Percentiles rank a stretch among this genome's conserved stretches.
These are phyloP conservation scores for human (Homo sapiens) DNA, from an alignment of 2,113 vertebrate species.

Conservation along the genomic window DNA sequence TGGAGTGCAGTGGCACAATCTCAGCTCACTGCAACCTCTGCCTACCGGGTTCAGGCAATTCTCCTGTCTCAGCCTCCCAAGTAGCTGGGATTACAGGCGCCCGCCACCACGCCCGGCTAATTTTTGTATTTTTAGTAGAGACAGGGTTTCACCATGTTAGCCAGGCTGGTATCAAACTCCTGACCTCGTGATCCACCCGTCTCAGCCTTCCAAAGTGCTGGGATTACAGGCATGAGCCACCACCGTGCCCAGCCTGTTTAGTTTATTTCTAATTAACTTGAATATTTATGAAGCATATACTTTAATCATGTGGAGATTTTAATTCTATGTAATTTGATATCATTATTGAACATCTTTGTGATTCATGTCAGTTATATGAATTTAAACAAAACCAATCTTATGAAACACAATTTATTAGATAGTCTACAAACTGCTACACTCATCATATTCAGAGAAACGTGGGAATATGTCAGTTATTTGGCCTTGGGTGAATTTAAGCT, in stretches of 20 bases:
- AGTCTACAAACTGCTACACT: background rate
- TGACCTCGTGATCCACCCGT: too few relatives aligned
- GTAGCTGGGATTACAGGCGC: too few relatives aligned
- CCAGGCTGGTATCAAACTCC: too few relatives aligned
- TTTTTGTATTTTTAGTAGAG: too few relatives aligned
- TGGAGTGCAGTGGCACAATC: too few relatives aligned
- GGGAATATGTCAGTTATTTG: background rate
- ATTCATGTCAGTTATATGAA: background rate
- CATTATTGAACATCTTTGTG: background rate
- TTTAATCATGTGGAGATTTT: background rate
- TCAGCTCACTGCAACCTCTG: too few relatives aligned
- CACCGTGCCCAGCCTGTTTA: background rate
- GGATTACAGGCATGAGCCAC: too few relatives aligned
- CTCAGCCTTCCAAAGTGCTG: too few relatives aligned
- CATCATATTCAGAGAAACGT: background rate
- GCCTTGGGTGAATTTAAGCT: background rate
- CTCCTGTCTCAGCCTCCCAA: too few relatives aligned
- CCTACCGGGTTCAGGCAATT: too few relatives aligned
- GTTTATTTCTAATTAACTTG: conserved; percentile 1
- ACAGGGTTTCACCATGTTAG: too few relatives aligned
- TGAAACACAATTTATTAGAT: background rate
- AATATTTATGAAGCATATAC: background rate
- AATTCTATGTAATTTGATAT: background rate
- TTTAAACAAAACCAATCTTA: conserved; percentile 38
- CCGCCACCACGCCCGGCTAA: too few relatives aligned